These are phyloP conservation scores for Hylomyscus alleni DNA, from an alignment of 2,797 vertebrate species.

Conservation along the genomic window DNA sequence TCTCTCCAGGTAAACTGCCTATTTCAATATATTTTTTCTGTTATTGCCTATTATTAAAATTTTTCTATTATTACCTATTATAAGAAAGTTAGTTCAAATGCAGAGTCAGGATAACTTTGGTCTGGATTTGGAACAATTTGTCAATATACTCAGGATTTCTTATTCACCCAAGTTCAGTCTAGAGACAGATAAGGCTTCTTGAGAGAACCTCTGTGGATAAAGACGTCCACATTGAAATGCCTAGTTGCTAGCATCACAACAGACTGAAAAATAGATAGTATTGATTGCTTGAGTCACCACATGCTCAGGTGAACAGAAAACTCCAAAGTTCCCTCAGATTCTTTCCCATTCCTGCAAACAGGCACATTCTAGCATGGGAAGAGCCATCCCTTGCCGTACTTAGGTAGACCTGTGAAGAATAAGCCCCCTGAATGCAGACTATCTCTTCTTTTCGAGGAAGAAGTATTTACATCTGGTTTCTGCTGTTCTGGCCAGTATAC, in stretches of 20 bases:
- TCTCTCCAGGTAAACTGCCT: not conserved
- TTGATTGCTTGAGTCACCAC: not conserved
- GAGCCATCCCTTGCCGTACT: not conserved
- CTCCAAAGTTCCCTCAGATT: not conserved
- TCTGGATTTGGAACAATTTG: not conserved
- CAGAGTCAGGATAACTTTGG: not conserved
- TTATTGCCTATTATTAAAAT: not conserved
- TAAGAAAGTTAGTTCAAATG: not conserved
- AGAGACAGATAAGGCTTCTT: not conserved
- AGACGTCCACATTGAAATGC: not conserved
- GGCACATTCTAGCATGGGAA: not conserved
- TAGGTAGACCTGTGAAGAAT: not conserved
- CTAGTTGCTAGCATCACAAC: not conserved
- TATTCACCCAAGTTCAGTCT: not conserved
- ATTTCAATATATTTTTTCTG: not conserved
- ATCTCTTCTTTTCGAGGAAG: not conserved
- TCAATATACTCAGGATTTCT: not conserved
- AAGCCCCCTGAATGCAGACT: not conserved
- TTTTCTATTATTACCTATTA: not conserved
- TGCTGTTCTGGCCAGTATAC: not conserved
- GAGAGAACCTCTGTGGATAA: not conserved
- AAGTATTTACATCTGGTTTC: not conserved
- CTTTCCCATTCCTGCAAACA: not conserved
- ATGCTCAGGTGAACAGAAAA: not conserved
- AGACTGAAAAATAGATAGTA: not conserved